Base-by-base conservation (phyloP, 2,113 vertebrate species). In the Megalops atlanticus region DNA sequence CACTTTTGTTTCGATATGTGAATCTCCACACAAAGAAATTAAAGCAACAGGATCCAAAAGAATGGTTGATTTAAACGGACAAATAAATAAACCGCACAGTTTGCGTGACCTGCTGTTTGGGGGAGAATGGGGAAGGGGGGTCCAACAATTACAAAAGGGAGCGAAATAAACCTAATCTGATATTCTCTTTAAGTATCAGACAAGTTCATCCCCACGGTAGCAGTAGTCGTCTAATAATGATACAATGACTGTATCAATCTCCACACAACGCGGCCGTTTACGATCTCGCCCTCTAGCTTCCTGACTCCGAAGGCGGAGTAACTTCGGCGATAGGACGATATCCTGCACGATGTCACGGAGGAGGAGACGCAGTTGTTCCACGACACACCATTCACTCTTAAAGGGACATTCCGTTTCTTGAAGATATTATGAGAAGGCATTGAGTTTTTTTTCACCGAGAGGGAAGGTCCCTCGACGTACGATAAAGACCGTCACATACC, bases 301-400 rank as follows among this genome's bases (percentile, higher is more conserved):
- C 93, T 94, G 92, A 91, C 93, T 93, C 84, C 87, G 93, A 94
- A 94, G 95, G 95, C 94, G 95, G 95, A 93, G 95, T 92, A 93
- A 94, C 86, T 85, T 90, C 92, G 91, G 88, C 92, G 92, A 96
- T 96, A 95, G 95, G 91, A 95, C 93, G 93, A 93, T 91, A 92
- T 92, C 90, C 91, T 90, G 84, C 91, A 92, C 92, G 92, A 93
- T 94, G 92, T 94, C 93, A 92, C 88, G 93, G 94, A 92, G 95
- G 95, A 93, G 94, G 93, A 93, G 93, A 39, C 84, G 16, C 79
- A 78, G 84, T 86, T 80, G 88, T 90, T 88, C 85, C 88, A 64
- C 54, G 84, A 78, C 68, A 15, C 86, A 83, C 83, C 78, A 89
- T 92, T 91, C 86, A 24, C 87, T 87, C 92, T 95, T 95, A 95